Percentiles rank a stretch among this genome's conserved stretches.
phyloP scores from a whole-genome alignment of 2,888 invertebrate species.

The Platycnemis pennipes region DNA sequence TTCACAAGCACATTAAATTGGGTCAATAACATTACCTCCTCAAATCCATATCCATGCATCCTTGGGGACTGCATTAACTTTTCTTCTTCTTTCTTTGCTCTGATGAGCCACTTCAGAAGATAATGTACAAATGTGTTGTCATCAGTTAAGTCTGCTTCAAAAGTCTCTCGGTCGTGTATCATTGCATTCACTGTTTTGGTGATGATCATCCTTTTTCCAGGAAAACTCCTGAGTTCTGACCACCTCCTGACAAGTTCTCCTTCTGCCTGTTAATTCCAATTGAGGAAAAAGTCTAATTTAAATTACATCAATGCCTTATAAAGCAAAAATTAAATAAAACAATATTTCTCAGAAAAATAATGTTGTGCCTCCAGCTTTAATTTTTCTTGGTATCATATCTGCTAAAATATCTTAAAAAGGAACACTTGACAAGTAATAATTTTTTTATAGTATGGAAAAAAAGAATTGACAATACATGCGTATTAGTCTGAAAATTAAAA shows the following conservation, averaged over 20 bases:
- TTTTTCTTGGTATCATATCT: no score
- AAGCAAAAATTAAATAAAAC: not conserved
- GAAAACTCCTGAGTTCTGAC: slow-evolving; percentile 18
- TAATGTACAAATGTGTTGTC: slow-evolving; percentile 53
- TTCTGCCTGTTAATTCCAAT: not conserved
- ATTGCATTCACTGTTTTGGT: slow-evolving; percentile 53
- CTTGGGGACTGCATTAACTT: slow-evolving; percentile 30
- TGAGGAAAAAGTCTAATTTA: not conserved
- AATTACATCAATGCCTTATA: not conserved
- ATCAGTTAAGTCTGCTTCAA: slow-evolving; percentile 43
- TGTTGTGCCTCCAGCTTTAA: not conserved
- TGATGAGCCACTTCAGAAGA: slow-evolving; percentile 39
- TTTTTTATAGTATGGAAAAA: no score
- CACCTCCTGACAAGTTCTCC: not conserved
- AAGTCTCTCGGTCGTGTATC: slow-evolving; percentile 46
- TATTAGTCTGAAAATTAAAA: no score
- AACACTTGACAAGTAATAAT: no score
- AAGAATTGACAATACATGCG: no score
- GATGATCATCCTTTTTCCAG: slow-evolving; percentile 50
- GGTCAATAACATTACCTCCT: not conserved
- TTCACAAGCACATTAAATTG: not conserved
- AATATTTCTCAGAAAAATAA: not conserved
- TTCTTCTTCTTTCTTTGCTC: slow-evolving; percentile 56
- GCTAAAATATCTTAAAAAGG: no score
- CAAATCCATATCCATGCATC: not conserved